Evolutionary conservation across 35 echinoderm and acorn worm species (phyloP), one percentile per base, ranked within the genome.

Genomic region (Amphiura filiformis): DNA sequence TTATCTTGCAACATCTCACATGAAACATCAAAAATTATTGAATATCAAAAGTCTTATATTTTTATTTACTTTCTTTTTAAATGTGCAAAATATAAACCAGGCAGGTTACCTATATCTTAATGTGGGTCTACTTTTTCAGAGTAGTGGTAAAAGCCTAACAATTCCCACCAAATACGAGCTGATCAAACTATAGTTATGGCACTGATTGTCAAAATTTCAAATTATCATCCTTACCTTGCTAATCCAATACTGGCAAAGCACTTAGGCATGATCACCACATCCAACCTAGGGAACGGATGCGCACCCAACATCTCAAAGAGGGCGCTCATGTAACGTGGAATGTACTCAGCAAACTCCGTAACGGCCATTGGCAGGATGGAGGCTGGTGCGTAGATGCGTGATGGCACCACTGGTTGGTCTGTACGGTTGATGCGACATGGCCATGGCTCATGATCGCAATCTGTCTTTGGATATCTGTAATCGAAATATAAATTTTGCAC

Each of bases 191-290:
- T n/a, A n/a, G n/a, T n/a, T n/a, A 47, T 47, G 41, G 41, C 4
- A 47, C 41, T 47, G 4, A 9, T 47, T 47, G 41, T 47, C n/a
- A 47, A 47, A 17, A 9, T 47, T 17, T 47, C 41, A 47, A 47
- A 47, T 17, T 4, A 47, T 9, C 17, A 47, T 9, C 41, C 38
- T 61, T 86, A 97, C 94, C 94, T 97, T 28, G 94, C 94, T 4
- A 97, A 56, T 31, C 94, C 94, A 39, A 97, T 82, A 34, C 91
- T 93, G 33, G 94, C 91, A 87, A 97, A 97, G 57, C 94, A 93
- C 52, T 78, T 77, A 22, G 94, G 94, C 56, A 97, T 22, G 28
- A 97, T 57, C 0, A 97, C 80, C n/a, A 93, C 22, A 34, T 97
- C 94, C 36, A 93, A 44, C 38, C 94, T 83, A 17, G 57, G 77